Evolutionary conservation across 2,797 vertebrate genomes (phyloP).

Genomic region (Pteropus rufus): DNA sequence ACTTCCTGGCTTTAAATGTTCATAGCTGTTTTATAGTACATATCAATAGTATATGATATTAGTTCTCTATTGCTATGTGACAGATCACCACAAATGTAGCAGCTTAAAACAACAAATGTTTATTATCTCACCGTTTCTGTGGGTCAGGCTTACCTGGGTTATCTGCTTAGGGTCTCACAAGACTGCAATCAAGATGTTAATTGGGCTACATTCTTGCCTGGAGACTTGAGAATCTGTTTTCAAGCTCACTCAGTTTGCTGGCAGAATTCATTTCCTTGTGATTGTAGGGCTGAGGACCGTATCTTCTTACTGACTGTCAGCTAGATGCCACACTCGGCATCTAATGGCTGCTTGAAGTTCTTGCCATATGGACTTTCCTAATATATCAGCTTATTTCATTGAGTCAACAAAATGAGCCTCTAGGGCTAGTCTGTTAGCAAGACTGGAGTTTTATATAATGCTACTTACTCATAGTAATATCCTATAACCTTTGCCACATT

Average conservation of each 20-base stretch:
- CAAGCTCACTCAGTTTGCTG: not conserved
- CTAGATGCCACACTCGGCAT: not conserved
- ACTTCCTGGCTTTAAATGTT: not conserved
- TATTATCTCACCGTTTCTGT: not conserved
- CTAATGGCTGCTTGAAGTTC: not conserved
- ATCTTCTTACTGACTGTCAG: not conserved
- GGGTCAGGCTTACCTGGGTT: not conserved
- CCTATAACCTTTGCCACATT: not conserved
- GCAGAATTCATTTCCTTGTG: not conserved
- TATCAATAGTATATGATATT: not conserved
- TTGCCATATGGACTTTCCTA: not conserved
- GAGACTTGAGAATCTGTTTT: not conserved
- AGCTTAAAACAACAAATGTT: not conserved
- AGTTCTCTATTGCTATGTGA: not conserved
- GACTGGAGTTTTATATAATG: not conserved
- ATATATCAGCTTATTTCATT: not conserved
- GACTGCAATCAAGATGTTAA: not conserved
- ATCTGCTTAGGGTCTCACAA: not conserved
- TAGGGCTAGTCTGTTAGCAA: not conserved
- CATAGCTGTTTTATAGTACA: not conserved
- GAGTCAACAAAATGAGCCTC: not conserved
- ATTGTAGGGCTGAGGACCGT: not conserved
- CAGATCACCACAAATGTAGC: not conserved
- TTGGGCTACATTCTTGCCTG: not conserved
- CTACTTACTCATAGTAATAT: not conserved